Conservation (phyloP, 1,140 invertebrate species). For the Caerostris darwini region DNA sequence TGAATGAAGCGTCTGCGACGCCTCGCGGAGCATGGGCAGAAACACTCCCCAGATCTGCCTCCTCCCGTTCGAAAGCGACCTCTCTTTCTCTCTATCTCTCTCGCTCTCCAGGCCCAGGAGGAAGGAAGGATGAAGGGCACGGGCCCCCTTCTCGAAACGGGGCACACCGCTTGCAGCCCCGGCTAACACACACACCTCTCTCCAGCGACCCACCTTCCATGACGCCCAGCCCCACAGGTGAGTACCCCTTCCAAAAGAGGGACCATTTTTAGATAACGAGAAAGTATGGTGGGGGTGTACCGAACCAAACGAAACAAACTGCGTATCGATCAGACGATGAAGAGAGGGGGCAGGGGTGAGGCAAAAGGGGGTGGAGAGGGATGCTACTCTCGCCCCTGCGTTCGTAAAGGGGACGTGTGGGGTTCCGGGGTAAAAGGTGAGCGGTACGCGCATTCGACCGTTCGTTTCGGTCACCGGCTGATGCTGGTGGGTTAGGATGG, state of each 20-base stretch:
- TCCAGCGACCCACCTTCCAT: conserved; percentile 39
- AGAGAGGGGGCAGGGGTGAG: neutral
- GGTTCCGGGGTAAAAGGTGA: conserved; percentile 20
- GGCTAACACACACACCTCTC: conserved; percentile 32
- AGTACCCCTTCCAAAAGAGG: neutral
- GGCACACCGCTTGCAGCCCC: conserved; percentile 63
- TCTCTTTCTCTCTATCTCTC: neutral
- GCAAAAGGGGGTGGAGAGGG: neutral
- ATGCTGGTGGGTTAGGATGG: conserved; percentile 41
- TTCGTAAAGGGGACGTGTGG: neutral
- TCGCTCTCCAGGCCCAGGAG: conserved; percentile 19
- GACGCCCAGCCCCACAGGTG: conserved; percentile 64
- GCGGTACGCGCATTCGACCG: conserved; percentile 31
- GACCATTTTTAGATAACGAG: no score
- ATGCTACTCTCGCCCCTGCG: conserved; percentile 15
- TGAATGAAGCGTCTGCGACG: conserved; percentile 61
- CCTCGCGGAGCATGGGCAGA: conserved; percentile 56
- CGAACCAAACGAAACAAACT: neutral
- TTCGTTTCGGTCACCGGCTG: conserved; percentile 6
- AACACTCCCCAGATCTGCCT: conserved; percentile 42
- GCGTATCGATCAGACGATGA: conserved; percentile 41
- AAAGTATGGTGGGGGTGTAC: neutral
- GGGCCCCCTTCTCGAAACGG: conserved; percentile 45
- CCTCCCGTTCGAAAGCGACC: conserved; percentile 50
- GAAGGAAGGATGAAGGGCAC: conserved; percentile 43